phyloP scores from a whole-genome alignment of 2,113 vertebrate species.

The Crotalus horridus region DNA sequence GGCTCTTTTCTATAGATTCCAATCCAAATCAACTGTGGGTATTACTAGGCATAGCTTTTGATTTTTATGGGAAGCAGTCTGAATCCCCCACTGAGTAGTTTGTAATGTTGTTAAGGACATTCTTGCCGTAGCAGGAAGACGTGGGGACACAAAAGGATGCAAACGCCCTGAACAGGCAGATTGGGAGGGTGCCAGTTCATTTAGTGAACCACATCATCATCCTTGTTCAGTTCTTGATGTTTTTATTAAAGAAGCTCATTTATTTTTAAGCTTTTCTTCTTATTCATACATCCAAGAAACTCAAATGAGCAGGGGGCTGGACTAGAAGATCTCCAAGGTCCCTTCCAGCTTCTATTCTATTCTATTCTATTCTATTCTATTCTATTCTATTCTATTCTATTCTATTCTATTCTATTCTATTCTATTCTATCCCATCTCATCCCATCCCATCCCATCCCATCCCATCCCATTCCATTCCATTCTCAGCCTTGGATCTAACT shows the following conservation, averaged over 20 bases:
- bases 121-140: neutral
- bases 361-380: too few species aligned
- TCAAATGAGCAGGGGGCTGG: neutral
- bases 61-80: neutral
- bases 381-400: too few species aligned
- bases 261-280: neutral
- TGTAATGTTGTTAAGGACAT: neutral
- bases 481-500: neutral
- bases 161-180: neutral
- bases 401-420: too few species aligned
- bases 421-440: fast-evolving
- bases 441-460: too few species aligned
- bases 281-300: neutral
- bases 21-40: neutral
- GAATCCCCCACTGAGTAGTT: neutral
- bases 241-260: neutral
- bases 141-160: neutral
- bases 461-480: too few species aligned
- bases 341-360: too few species aligned
- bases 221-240: neutral
- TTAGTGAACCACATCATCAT: neutral
- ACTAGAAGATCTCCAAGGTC: too few species aligned
- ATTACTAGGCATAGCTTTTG: neutral
- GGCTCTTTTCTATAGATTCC: neutral
- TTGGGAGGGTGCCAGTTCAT: neutral